phyloP scores from a whole-genome alignment of 2,113 vertebrate genomes.

The Hystrix brachyura region DNA sequence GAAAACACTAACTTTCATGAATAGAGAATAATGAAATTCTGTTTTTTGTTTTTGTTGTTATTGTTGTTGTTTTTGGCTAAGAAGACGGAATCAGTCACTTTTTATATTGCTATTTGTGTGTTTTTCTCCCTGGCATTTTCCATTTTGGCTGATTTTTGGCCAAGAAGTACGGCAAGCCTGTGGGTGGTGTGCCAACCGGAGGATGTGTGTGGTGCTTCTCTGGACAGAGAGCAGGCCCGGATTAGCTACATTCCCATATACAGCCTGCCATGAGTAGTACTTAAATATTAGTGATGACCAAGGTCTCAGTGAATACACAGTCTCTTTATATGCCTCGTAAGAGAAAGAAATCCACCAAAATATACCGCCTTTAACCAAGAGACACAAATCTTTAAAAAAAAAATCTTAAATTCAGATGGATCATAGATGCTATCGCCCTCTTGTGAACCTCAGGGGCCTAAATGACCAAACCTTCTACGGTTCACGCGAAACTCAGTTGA shows the following conservation, averaged over 20 bases:
- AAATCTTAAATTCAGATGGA: background rate
- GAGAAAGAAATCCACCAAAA: conserved; percentile 44
- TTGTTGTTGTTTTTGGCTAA: no score
- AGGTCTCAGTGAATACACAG: background rate
- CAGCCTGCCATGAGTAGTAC: background rate
- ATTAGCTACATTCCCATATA: background rate
- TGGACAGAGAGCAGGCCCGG: background rate
- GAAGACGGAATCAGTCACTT: background rate
- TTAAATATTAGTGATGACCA: conserved; percentile 2
- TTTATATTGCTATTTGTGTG: background rate
- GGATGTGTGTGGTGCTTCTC: background rate
- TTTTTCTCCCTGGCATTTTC: conserved; percentile 10
- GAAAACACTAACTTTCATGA: background rate
- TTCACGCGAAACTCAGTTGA: background rate
- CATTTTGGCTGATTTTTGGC: conserved; percentile 31
- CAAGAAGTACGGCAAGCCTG: background rate
- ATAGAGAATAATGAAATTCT: background rate
- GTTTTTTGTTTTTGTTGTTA: background rate
- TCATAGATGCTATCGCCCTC: background rate
- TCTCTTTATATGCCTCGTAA: background rate
- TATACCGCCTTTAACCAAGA: conserved; percentile 21
- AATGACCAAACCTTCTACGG: background rate
- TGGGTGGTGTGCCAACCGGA: background rate
- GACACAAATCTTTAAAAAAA: background rate
- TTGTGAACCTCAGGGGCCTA: background rate